Percentiles rank a stretch among this genome's conserved stretches.
Evolutionary conservation across 2,797 vertebrate species (phyloP).

Genomic region (Siniperca scherzeri): DNA sequence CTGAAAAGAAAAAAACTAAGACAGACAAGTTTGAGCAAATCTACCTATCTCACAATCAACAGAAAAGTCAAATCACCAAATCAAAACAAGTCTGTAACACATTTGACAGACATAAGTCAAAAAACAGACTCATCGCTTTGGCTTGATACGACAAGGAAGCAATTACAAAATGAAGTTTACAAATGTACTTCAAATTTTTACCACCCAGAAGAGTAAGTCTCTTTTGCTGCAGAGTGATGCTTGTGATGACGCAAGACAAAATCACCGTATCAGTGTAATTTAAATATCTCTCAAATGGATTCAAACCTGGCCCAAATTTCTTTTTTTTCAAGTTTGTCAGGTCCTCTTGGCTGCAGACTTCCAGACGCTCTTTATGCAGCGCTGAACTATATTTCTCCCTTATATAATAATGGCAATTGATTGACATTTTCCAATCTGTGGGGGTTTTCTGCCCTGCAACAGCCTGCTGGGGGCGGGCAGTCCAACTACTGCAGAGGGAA

Average conservation of each 20-base stretch:
- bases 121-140: background rate
- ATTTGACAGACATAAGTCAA: background rate
- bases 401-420: conserved; percentile 50
- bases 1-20: background rate
- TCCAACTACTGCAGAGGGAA: conserved; percentile 47
- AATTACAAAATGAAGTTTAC: background rate
- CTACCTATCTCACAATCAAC: background rate
- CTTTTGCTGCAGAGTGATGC: background rate
- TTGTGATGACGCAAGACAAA: background rate
- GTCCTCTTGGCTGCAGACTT: background rate
- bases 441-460: conserved; percentile 55
- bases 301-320: background rate
- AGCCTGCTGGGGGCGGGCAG: conserved; percentile 33
- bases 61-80: background rate
- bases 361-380: background rate
- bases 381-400: conserved; percentile 8
- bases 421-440: conserved; percentile 55
- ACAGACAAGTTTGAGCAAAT: background rate
- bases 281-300: background rate
- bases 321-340: background rate
- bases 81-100: background rate
- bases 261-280: background rate
- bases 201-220: background rate
- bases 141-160: background rate
- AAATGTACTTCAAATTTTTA: background rate